Evolutionary conservation across 2,113 vertebrate species (phyloP), one percentile per base, ranked within the genome.

Genomic region (Panthera tigris): DNA sequence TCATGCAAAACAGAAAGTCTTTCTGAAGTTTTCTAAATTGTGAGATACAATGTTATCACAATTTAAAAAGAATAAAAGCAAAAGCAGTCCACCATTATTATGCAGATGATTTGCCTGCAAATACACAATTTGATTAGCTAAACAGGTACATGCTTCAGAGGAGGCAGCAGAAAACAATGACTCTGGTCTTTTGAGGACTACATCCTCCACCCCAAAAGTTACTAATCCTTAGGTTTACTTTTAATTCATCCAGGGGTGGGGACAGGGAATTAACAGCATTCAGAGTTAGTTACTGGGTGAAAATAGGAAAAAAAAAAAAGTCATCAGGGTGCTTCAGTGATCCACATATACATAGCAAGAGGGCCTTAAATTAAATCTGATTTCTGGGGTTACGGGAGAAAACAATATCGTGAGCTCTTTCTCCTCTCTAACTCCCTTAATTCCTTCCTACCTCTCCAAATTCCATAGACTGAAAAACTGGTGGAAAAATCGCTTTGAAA

Each of bases 271-370:
- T 97, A 97, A 97, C 97, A 98, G 98, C 99, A 99, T 98, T 98
- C 98, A 96, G 94, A 98, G 98, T 99, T 99, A 99, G 98, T 99
- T 96, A 95, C 65, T 80, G 95, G 96, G 98, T 97, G 85, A 84
- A 97, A 97, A 76, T 0, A 29, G 87, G 97, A 80, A 94, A 68
- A 95, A 92, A 96, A 95, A 88, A 94, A 96, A 95, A 48, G n/a
- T 96, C 61, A 87, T 97, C 98, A 98, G 98, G 98, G 97, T 98
- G 98, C 98, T 99, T 99, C 98, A 98, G 98, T 97, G 98, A 94
- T 78, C 52, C 7, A 41, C 27, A 95, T 79, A 89, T 33, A 73
- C 97, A 97, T 94, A 98, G 97, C 89, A 41, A 98, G 97, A 98
- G 96, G 92, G 61, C 57, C 83, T 92, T 2, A 45, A 39, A 2